Evolutionary conservation across 2,888 invertebrate species (phyloP).

Genomic region (Apoda limacodes): DNA sequence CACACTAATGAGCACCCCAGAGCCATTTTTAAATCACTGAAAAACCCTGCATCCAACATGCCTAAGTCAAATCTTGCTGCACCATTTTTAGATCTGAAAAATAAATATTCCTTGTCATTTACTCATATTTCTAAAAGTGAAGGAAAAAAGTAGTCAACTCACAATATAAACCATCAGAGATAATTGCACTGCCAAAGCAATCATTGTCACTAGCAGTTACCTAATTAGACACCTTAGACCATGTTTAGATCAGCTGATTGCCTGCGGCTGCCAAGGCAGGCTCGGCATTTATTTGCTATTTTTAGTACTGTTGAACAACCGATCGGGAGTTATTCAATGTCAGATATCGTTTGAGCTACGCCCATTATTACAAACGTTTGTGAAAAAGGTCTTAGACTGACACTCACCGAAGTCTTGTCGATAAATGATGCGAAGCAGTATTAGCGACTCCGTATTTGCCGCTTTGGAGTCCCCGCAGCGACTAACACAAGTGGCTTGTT

Average conservation of each 20-base stretch:
- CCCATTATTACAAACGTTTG: too few relatives aligned
- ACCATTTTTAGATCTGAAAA: conserved; percentile 68
- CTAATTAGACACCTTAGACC: conserved; percentile 48
- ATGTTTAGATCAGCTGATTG: conserved; percentile 62
- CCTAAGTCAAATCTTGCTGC: conserved; percentile 70
- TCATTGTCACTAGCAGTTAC: conserved; percentile 30
- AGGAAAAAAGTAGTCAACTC: conserved; percentile 25
- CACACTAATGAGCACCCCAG: conserved; percentile 50
- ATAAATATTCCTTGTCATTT: not conserved
- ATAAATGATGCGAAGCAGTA: conserved; percentile 63
- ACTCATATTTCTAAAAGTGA: conserved; percentile 37
- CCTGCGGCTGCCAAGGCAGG: conserved; percentile 55
- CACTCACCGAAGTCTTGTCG: conserved; percentile 66
- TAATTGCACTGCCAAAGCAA: too few relatives aligned
- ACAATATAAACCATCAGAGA: too few relatives aligned
- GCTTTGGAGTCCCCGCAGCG: conserved; percentile 63
- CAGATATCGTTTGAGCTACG: conserved; percentile 32
- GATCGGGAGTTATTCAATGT: conserved; percentile 61
- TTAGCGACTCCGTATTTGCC: conserved; percentile 67
- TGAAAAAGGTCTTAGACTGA: conserved; percentile 4
- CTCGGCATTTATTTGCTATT: conserved; percentile 66
- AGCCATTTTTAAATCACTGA: conserved; percentile 34
- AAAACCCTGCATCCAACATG: too few relatives aligned
- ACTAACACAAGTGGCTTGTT: conserved; percentile 59
- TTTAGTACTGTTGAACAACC: conserved; percentile 61